A percentile compares a stretch with the other conserved stretches of the same genome.
These are phyloP conservation scores for Onthophagus sagittarius DNA, from an alignment of 2,888 invertebrate genomes.

Conservation along the genomic window DNA sequence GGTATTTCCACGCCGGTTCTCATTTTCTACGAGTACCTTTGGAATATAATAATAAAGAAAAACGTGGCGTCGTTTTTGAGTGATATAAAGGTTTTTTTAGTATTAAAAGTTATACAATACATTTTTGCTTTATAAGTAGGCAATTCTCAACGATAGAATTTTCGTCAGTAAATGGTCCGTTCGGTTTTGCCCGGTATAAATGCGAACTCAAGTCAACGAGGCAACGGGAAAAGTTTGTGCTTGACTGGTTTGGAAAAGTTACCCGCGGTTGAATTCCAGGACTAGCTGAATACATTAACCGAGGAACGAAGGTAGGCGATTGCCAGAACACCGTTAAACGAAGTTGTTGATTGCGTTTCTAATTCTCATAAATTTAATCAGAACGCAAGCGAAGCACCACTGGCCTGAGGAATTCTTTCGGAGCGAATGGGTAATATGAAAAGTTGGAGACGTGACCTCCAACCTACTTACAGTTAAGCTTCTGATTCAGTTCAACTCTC, in stretches of 20 bases:
- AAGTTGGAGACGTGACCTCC: slow-evolving; percentile 14
- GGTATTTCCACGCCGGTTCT: neutral
- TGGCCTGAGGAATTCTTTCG: neutral
- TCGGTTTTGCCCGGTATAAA: neutral
- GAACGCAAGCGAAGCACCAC: neutral
- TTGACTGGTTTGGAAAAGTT: neutral
- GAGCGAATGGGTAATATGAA: neutral
- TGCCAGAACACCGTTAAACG: slow-evolving; percentile 17
- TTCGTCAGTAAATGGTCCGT: neutral
- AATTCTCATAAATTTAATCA: slow-evolving; percentile 24
- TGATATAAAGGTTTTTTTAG: neutral
- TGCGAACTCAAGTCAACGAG: neutral
- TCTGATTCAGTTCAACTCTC: too few species aligned
- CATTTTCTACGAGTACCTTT: neutral
- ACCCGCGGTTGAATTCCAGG: neutral
- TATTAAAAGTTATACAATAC: neutral
- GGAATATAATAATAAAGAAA: neutral
- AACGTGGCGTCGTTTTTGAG: too few species aligned
- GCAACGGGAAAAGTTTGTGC: neutral
- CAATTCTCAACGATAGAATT: neutral
- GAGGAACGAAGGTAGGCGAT: slow-evolving; percentile 16
- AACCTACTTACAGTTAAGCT: neutral
- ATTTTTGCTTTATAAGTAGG: neutral
- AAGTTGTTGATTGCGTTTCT: slow-evolving; percentile 24
- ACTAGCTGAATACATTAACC: slow-evolving; percentile 23